Percentiles rank a stretch among this genome's conserved stretches.
Conservation (phyloP, 2,113 vertebrate genomes). For the Raja brachyura region DNA sequence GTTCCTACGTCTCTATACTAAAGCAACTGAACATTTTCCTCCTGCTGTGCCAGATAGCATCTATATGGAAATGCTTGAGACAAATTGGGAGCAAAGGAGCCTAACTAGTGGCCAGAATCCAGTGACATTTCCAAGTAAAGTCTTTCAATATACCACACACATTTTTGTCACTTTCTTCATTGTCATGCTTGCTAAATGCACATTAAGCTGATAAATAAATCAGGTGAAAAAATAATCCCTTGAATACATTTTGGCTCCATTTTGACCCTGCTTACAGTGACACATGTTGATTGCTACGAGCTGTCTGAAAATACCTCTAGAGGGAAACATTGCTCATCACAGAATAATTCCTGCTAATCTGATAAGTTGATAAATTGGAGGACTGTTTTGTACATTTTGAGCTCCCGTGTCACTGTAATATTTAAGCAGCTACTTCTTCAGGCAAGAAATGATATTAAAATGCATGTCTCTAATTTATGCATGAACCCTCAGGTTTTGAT, state of each 20-base stretch:
- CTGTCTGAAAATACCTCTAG: not conserved
- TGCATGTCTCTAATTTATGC: conserved; percentile 8
- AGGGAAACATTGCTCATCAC: not conserved
- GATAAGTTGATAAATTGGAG: not conserved
- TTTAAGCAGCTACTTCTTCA: conserved; percentile 11
- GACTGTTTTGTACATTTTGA: conserved; percentile 17
- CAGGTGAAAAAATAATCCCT: not conserved
- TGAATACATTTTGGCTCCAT: not conserved
- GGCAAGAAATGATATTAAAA: conserved; percentile 36
- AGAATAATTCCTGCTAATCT: not conserved
- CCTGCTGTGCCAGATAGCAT: not conserved
- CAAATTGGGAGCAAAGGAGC: not conserved
- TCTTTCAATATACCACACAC: not conserved
- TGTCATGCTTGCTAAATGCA: not conserved
- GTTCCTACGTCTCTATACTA: no score
- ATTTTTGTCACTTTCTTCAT: not conserved
- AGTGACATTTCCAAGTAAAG: not conserved
- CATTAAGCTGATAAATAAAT: not conserved
- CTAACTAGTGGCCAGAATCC: not conserved
- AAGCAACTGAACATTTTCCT: not conserved
- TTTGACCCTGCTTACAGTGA: not conserved
- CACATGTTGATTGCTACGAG: not conserved
- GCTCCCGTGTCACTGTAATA: not conserved
- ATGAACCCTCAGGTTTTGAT: conserved; percentile 13
- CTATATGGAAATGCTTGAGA: not conserved